Evolutionary conservation across 2,113 vertebrate genomes (phyloP), one percentile per base, ranked within the genome.

Genomic region (Salvelinus namaycush): DNA sequence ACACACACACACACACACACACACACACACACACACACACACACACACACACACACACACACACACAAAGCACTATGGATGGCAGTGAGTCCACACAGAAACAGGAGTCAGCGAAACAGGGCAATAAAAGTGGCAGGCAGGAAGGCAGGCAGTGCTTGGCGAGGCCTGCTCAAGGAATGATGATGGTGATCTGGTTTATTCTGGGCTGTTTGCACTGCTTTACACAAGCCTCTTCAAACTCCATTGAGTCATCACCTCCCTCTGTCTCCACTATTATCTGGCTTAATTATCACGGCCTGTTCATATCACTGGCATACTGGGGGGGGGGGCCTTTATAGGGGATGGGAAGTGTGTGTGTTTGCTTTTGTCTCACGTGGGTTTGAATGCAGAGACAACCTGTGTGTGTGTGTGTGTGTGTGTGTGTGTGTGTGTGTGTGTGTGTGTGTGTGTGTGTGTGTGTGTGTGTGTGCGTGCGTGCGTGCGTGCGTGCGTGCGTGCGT

Each of bases 121-220:
- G 81, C 89, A 86, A 89, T 92, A 91, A 93, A 92, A 80, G 27
- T 16, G 22, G 9, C 39, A 44, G 39, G 29, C 29, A 8, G 22
- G 9, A 9, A 44, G 39, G 29, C 29, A 8, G 12, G 13, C 22
- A 24, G 64, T 67, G 83, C 82, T 74, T 82, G 87, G 76, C 1
- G 22, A 76, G 60, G 70, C 34, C 22, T 81, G 57, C 83, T 76
- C 60, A 66, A 86, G 82, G 76, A 91, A 88, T 86, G 88, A 90
- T 90, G 87, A 76, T 82, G 31, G 82, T 87, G 85, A 48, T 44
- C 31, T 86, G 81, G 84, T 82, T 68, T 88, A 90, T 90, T 90
- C 87, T 87, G 83, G 80, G 83, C 81, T 87, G 88, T 91, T 93
- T 90, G 84, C 85, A 75, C 84, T 81, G 84, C 86, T 87, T 87